Evolutionary conservation across 2,888 invertebrate genomes (phyloP).

Genomic region (Malthinus seriepunctatus): DNA sequence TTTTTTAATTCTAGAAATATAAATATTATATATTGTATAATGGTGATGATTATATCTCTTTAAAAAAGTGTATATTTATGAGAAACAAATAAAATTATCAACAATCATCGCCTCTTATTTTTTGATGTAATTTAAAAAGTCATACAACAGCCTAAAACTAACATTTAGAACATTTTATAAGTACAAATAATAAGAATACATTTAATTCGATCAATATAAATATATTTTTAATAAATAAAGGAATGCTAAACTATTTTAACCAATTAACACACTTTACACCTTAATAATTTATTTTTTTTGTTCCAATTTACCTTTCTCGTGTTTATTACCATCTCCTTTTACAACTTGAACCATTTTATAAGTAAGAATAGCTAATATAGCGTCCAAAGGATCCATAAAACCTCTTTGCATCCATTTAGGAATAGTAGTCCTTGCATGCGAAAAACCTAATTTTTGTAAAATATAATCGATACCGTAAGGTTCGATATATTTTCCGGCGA

Average conservation of each 20-base stretch:
- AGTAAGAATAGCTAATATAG: conserved; percentile 81
- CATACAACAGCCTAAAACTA: too few relatives aligned
- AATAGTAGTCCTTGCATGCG: conserved; percentile 96
- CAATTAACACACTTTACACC: background rate
- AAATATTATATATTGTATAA: too few relatives aligned
- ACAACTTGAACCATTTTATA: conserved; percentile 65
- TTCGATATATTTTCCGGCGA: conserved; percentile 88
- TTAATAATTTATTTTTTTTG: conserved; percentile 16
- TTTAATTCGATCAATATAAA: too few relatives aligned
- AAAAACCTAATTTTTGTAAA: conserved; percentile 94
- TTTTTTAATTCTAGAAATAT: too few relatives aligned
- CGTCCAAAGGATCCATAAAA: conserved; percentile 96
- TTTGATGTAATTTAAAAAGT: too few relatives aligned
- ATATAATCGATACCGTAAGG: conserved; percentile 99
- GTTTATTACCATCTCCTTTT: conserved; percentile 46
- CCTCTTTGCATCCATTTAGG: conserved; percentile 99
- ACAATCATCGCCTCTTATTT: too few relatives aligned
- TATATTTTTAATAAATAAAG: background rate
- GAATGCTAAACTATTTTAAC: background rate
- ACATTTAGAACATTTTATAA: background rate
- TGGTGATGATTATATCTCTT: too few relatives aligned
- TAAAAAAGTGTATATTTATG: too few relatives aligned
- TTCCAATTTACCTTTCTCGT: conserved; percentile 24
- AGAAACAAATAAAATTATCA: too few relatives aligned
- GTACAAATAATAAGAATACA: background rate